Evolutionary conservation across 2,888 invertebrate genomes (phyloP).

Genomic region (Caenorhabditis macrosperma): DNA sequence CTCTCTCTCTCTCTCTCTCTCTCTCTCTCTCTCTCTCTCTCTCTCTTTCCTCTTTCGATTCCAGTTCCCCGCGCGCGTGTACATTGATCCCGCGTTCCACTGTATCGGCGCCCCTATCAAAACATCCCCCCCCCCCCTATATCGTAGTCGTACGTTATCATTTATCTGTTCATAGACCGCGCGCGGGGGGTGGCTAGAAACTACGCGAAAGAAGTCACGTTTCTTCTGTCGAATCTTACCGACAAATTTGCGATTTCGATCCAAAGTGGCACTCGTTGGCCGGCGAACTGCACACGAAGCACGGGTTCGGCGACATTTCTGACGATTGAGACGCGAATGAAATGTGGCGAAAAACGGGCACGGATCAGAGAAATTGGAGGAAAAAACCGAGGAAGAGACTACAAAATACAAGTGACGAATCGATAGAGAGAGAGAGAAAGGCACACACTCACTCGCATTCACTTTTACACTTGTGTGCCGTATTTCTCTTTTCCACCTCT

Average conservation of each 20-base stretch:
- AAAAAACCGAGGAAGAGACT: conserved; percentile 14
- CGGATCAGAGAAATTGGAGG: background rate
- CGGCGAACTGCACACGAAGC: conserved; percentile 37
- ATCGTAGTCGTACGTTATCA: background rate
- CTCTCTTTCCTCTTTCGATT: no score
- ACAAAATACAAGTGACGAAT: conserved; percentile 44
- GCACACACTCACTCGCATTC: conserved; percentile 11
- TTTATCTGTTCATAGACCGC: conserved; percentile 35
- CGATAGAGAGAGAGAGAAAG: conserved; percentile 41
- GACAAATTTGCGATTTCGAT: conserved; percentile 42
- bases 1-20: no score
- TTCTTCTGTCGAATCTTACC: conserved; percentile 27
- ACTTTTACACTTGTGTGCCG: no score
- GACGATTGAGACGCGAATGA: background rate
- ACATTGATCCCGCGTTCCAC: conserved; percentile 23
- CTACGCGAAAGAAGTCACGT: conserved; percentile 39
- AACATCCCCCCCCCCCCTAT: background rate
- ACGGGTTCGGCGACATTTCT: conserved; percentile 37
- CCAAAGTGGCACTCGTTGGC: conserved; percentile 54
- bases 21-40: no score
- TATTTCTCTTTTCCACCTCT: background rate
- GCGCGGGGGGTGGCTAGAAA: conserved; percentile 13
- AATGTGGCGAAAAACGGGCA: background rate
- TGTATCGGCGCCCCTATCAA: background rate
- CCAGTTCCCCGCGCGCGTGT: no score